A percentile compares a stretch with the other conserved stretches of the same genome.
These are phyloP conservation scores for Aquatica leii DNA, from an alignment of 2,888 invertebrate genomes.

Conservation along the genomic window DNA sequence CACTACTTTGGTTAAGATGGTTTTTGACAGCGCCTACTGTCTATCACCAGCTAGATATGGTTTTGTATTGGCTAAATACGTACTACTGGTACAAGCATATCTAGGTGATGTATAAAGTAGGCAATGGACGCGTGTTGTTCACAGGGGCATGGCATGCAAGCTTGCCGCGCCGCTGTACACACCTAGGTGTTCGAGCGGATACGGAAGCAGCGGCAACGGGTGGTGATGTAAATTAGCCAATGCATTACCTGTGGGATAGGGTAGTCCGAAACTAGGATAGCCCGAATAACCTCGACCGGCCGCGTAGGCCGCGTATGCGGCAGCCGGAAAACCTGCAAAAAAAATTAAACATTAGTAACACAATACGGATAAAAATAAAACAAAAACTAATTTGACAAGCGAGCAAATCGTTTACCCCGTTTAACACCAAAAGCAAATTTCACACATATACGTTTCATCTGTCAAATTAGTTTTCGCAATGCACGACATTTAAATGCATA, in stretches of 20 bases:
- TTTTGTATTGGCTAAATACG: neutral
- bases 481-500: too few species aligned
- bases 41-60: constrained; percentile 33
- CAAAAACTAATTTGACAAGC: neutral
- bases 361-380: neutral
- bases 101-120: constrained; percentile 39
- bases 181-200: constrained; percentile 69
- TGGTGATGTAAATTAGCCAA: constrained; percentile 82
- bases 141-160: constrained; percentile 82
- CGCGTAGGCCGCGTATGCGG: constrained; percentile 95
- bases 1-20: constrained; percentile 33
- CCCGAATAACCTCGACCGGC: constrained; percentile 96
- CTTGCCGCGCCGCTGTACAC: constrained; percentile 67
- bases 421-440: too few species aligned
- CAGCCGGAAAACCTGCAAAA: constrained; percentile 88
- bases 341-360: constrained; percentile 20
- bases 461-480: too few species aligned
- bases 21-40: constrained; percentile 23
- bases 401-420: too few species aligned
- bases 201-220: constrained; percentile 68
- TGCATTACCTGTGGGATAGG: constrained; percentile 96
- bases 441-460: too few species aligned
- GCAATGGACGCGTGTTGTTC: constrained; percentile 62
- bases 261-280: constrained; percentile 97
- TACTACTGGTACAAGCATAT: constrained; percentile 15